A percentile compares a stretch with the other conserved stretches of the same genome.
These are phyloP conservation scores for Halcyon smyrnensis DNA, from an alignment of 2,797 vertebrate genomes.

Conservation along the genomic window DNA sequence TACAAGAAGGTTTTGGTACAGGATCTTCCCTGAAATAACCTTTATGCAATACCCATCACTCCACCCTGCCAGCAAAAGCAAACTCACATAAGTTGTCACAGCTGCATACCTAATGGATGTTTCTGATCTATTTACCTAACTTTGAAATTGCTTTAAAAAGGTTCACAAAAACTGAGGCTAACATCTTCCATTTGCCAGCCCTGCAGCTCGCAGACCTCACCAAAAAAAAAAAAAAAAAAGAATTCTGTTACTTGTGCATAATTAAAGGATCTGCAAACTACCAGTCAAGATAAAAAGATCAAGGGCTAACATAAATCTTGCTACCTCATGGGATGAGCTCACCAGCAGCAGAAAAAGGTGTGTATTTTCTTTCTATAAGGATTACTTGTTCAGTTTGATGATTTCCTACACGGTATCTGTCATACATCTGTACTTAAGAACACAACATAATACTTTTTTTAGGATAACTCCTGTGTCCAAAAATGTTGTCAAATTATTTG, in stretches of 20 bases:
- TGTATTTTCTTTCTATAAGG: background rate
- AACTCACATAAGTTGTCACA: background rate
- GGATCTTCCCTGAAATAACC: background rate
- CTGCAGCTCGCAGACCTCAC: background rate
- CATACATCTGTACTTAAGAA: background rate
- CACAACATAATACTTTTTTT: background rate
- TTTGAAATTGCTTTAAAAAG: background rate
- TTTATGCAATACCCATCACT: background rate
- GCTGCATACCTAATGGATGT: background rate
- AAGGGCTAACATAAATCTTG: conserved; percentile 38
- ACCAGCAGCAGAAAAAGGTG: background rate
- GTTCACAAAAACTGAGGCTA: background rate
- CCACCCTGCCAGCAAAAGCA: background rate
- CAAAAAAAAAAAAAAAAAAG: background rate
- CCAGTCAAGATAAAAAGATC: conserved; percentile 52
- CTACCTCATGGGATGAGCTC: conserved; percentile 1
- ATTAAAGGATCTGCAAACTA: conserved; percentile 59
- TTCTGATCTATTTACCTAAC: background rate
- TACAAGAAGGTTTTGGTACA: background rate
- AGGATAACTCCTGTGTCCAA: background rate
- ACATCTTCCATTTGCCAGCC: background rate
- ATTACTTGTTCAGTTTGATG: background rate
- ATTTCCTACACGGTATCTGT: background rate
- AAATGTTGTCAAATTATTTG: background rate
- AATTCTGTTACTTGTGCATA: background rate